A percentile compares a stretch with the other conserved stretches of the same genome.
Evolutionary conservation across 2,888 invertebrate species (phyloP).

Genomic region (Coleophora flavipennella): DNA sequence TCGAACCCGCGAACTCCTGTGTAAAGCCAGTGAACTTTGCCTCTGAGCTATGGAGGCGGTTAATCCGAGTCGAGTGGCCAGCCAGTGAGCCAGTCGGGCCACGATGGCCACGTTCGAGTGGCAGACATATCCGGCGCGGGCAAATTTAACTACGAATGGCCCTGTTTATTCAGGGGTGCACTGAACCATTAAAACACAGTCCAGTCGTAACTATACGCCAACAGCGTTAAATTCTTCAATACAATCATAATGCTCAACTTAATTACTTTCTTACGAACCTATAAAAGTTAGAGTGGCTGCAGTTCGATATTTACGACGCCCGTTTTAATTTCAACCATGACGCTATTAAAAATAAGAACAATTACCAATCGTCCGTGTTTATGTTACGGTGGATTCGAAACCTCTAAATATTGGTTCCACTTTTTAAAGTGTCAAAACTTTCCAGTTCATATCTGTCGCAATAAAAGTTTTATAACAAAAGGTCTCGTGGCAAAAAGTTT

Average conservation of each 20-base stretch:
- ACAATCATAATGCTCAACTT: conserved; percentile 64
- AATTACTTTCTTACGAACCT: conserved; percentile 65
- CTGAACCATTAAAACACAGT: conserved; percentile 63
- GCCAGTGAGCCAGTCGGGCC: conserved; percentile 29
- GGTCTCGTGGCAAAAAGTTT: conserved; percentile 37
- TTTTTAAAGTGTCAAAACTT: conserved; percentile 22
- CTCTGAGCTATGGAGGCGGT: too few species aligned
- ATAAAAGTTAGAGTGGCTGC: conserved; percentile 58
- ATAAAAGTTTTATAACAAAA: conserved; percentile 34
- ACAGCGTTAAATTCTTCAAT: conserved; percentile 67
- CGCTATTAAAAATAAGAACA: conserved; percentile 44
- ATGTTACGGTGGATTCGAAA: conserved; percentile 16
- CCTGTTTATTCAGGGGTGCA: conserved; percentile 70
- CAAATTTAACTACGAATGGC: conserved; percentile 65
- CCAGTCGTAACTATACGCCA: conserved; percentile 51
- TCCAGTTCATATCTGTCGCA: conserved; percentile 23
- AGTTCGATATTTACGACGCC: conserved; percentile 48
- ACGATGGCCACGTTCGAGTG: conserved; percentile 63
- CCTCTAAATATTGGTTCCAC: conserved; percentile 25
- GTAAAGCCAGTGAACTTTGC: too few species aligned
- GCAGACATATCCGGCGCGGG: conserved; percentile 66
- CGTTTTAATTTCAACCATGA: conserved; percentile 46
- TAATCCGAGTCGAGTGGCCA: conserved; percentile 39
- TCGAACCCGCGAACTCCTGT: too few species aligned
- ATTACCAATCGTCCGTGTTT: conserved; percentile 30